Conservation (phyloP, 2,113 vertebrate genomes). For the Scytalopus superciliaris region DNA sequence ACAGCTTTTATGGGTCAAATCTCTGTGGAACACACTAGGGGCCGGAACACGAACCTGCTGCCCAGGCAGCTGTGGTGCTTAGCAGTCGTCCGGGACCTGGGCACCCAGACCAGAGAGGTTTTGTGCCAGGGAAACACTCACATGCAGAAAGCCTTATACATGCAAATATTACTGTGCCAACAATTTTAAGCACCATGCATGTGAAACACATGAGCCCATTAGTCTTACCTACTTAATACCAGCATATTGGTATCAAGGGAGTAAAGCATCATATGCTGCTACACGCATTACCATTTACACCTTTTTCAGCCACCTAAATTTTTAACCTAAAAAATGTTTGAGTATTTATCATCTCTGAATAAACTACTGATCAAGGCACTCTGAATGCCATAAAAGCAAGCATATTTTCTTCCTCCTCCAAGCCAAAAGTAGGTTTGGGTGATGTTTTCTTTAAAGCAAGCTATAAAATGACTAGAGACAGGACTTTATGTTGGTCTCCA, state of each 20-base stretch:
- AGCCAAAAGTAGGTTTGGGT: neutral
- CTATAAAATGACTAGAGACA: neutral
- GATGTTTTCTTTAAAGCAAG: neutral
- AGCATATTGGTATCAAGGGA: neutral
- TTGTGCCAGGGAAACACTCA: neutral
- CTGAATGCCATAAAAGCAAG: neutral
- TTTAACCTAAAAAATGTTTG: neutral
- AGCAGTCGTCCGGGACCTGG: accelerated
- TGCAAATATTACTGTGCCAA: neutral
- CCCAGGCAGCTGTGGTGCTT: neutral
- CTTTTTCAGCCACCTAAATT: neutral
- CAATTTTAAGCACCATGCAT: neutral
- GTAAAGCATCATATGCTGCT: neutral
- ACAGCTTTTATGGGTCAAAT: neutral
- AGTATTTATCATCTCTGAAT: neutral
- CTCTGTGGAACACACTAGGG: neutral
- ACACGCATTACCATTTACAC: neutral
- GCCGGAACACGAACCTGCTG: constrained; percentile 6
- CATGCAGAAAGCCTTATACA: neutral
- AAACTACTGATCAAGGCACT: neutral
- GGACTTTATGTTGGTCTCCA: neutral
- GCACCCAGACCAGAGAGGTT: neutral
- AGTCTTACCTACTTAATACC: neutral
- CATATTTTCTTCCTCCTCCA: neutral
- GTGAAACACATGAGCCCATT: neutral